phyloP scores from a whole-genome alignment of 2,797 vertebrate genomes.

The Eidolon dupreanum region DNA sequence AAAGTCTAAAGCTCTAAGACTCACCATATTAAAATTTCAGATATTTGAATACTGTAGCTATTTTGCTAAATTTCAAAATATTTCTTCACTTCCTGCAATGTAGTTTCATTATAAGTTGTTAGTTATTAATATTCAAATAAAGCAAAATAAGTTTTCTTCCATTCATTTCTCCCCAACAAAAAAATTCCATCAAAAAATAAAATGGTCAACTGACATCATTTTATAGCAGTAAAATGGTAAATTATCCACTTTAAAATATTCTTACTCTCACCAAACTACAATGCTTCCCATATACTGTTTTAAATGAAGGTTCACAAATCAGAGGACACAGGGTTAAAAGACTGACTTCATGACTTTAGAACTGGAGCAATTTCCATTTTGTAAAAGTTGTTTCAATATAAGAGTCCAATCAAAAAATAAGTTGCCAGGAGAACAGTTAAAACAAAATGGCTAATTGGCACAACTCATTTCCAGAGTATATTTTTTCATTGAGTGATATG shows the following conservation, averaged over 20 bases:
- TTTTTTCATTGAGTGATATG: slow-evolving; percentile 68
- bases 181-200: slow-evolving; percentile 74
- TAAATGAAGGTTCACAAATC: slow-evolving; percentile 61
- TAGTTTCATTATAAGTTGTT: slow-evolving; percentile 71
- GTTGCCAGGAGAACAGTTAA: slow-evolving; percentile 65
- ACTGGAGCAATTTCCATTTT: slow-evolving; percentile 70
- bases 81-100: slow-evolving; percentile 72
- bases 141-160: slow-evolving; percentile 72
- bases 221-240: slow-evolving; percentile 69
- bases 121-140: slow-evolving; percentile 78
- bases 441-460: slow-evolving; percentile 80
- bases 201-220: slow-evolving; percentile 68
- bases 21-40: slow-evolving; percentile 78
- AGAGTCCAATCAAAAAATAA: slow-evolving; percentile 71
- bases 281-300: slow-evolving; percentile 23
- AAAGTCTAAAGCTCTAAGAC: slow-evolving; percentile 69
- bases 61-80: slow-evolving; percentile 76
- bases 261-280: slow-evolving; percentile 53
- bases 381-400: slow-evolving; percentile 65
- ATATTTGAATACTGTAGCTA: slow-evolving; percentile 73
- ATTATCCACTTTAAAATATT: slow-evolving; percentile 62
- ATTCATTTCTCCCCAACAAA: slow-evolving; percentile 63
- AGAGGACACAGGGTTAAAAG: slow-evolving; percentile 68
- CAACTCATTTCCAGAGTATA: slow-evolving; percentile 76
- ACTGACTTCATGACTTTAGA: slow-evolving; percentile 55